Conservation (phyloP, 1,140 invertebrate species). For the Heliconius eleuchia region DNA sequence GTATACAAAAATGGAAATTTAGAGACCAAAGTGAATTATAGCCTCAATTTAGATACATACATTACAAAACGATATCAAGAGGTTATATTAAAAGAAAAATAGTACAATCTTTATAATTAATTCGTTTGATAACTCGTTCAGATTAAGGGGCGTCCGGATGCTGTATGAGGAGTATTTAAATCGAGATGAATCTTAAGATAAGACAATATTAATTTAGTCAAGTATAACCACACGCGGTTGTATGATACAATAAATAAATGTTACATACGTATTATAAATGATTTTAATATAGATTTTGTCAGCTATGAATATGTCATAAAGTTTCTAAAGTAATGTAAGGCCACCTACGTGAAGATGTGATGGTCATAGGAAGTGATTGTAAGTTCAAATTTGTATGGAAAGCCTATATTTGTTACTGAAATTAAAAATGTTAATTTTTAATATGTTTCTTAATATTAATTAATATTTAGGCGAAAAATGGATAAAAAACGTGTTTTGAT, state of each 20-base stretch:
- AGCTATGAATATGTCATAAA: background rate
- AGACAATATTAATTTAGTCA: constrained; percentile 17
- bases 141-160: constrained; percentile 31
- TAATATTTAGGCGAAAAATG: too few relatives aligned
- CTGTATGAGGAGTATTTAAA: constrained; percentile 17
- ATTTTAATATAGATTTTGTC: background rate
- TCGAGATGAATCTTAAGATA: constrained; percentile 32
- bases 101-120: constrained; percentile 14
- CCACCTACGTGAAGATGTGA: background rate
- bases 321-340: background rate
- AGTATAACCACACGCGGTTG: background rate
- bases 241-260: background rate
- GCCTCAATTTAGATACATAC: constrained; percentile 1
- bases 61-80: constrained; percentile 4
- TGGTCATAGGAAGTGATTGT: background rate
- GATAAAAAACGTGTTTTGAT: too few relatives aligned
- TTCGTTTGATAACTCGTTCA: constrained; percentile 24
- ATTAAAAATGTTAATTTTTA: too few relatives aligned
- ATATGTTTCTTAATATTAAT: too few relatives aligned
- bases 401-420: too few relatives aligned
- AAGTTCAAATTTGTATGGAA: too few relatives aligned
- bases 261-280: background rate
- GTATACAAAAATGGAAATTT: background rate
- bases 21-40: background rate
- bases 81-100: background rate